phyloP scores from a whole-genome alignment of 2,797 vertebrate species.

The Eulemur rubriventer region DNA sequence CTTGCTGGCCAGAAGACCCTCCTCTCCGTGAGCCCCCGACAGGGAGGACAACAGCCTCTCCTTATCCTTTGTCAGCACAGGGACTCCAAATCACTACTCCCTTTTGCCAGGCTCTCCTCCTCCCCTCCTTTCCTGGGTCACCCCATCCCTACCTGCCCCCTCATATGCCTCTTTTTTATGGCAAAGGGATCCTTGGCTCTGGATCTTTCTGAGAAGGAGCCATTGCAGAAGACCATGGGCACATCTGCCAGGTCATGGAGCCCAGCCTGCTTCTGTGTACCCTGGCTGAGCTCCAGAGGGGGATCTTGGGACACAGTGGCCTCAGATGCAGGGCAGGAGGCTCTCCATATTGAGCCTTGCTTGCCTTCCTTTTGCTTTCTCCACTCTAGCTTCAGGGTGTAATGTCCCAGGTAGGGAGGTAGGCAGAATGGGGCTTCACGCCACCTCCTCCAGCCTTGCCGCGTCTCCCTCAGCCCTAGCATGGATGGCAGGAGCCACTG shows the following conservation, averaged over 20 bases:
- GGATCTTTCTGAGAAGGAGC: constrained; percentile 2
- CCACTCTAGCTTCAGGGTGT: neutral
- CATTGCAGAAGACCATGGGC: neutral
- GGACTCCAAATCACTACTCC: neutral
- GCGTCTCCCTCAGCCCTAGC: neutral
- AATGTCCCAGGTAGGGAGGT: neutral
- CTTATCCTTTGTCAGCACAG: neutral
- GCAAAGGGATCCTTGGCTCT: neutral
- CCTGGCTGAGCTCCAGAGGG: neutral
- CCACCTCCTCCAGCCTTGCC: neutral
- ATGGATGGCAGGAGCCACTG: neutral
- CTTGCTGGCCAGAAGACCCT: neutral
- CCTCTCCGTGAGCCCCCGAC: neutral
- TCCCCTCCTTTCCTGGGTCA: neutral
- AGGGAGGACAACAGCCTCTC: neutral
- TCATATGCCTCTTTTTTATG: neutral
- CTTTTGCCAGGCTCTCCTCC: neutral
- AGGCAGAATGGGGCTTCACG: neutral
- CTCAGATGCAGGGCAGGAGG: constrained; percentile 1
- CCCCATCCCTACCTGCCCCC: neutral
- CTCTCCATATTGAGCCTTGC: neutral
- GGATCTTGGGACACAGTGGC: neutral
- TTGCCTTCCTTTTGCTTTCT: constrained; percentile 55
- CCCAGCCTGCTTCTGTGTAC: neutral
- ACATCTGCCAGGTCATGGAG: neutral